Percentiles rank a stretch among this genome's conserved stretches.
Conservation (phyloP, 2,113 vertebrate species). For the Apodemus sylvaticus region DNA sequence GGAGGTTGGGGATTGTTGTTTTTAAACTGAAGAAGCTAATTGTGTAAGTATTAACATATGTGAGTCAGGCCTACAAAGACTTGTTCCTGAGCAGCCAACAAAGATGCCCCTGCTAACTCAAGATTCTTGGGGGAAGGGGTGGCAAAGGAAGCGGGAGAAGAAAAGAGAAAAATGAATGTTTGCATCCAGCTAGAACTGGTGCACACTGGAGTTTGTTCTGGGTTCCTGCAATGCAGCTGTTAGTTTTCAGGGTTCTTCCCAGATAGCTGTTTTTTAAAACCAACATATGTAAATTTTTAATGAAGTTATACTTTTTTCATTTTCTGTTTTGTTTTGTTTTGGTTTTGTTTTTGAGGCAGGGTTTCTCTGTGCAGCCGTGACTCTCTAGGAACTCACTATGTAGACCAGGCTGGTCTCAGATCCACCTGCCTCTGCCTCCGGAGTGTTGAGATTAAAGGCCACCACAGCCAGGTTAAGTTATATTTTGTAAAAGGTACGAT, state of each 20-base stretch:
- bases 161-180: background rate
- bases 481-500: background rate
- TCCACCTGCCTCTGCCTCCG: background rate
- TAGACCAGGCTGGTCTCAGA: background rate
- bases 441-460: background rate
- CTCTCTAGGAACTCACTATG: background rate
- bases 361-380: background rate
- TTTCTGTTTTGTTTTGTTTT: background rate
- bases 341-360: background rate
- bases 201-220: fast-evolving
- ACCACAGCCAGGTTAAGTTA: background rate
- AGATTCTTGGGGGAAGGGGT: background rate
- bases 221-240: background rate
- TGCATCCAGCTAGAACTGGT: background rate
- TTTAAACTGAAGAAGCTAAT: slow-evolving; percentile 67
- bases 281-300: background rate
- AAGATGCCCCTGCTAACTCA: background rate
- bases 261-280: background rate
- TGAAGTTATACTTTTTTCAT: background rate
- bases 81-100: background rate
- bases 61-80: background rate
- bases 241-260: background rate
- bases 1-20: slow-evolving; percentile 58
- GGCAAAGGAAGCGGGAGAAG: background rate
- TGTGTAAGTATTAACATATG: slow-evolving; percentile 67